phyloP scores from a whole-genome alignment of 2,888 invertebrate genomes.

The Nomada fucata region DNA sequence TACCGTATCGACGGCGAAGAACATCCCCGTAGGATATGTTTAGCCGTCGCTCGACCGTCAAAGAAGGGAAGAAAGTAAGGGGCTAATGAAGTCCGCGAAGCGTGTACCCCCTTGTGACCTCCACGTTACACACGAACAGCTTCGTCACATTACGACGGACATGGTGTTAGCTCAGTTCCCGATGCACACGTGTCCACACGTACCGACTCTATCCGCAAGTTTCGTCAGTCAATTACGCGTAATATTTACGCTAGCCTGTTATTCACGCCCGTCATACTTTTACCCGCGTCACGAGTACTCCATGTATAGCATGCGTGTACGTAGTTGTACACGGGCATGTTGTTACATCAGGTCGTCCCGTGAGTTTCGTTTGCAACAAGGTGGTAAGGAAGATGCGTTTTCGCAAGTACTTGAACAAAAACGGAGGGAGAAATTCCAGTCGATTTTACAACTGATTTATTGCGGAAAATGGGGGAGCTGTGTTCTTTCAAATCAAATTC shows the following conservation, averaged over 20 bases:
- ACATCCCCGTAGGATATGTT: slow-evolving; percentile 73
- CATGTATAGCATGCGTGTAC: background rate
- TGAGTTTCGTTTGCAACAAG: too few relatives aligned
- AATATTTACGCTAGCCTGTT: slow-evolving; percentile 25
- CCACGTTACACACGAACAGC: slow-evolving; percentile 57
- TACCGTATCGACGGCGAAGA: slow-evolving; percentile 58
- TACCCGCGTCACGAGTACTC: background rate
- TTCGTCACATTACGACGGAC: slow-evolving; percentile 7
- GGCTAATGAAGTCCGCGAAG: slow-evolving; percentile 76
- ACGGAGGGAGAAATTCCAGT: too few relatives aligned
- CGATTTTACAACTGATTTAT: too few relatives aligned
- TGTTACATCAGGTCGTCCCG: too few relatives aligned
- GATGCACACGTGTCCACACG: slow-evolving; percentile 5
- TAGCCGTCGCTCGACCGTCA: slow-evolving; percentile 75
- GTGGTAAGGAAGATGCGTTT: too few relatives aligned
- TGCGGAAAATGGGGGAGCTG: too few relatives aligned
- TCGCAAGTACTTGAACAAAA: too few relatives aligned
- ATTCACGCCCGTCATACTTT: slow-evolving; percentile 1
- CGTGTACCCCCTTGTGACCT: slow-evolving; percentile 76
- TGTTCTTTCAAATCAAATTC: too few relatives aligned
- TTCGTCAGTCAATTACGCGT: slow-evolving; percentile 29
- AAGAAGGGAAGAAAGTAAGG: slow-evolving; percentile 77
- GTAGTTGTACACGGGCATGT: too few relatives aligned
- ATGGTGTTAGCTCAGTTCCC: slow-evolving; percentile 2
- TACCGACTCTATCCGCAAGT: slow-evolving; percentile 30